Conservation (phyloP, 2,113 vertebrate species). For the Pseudonaja textilis region DNA sequence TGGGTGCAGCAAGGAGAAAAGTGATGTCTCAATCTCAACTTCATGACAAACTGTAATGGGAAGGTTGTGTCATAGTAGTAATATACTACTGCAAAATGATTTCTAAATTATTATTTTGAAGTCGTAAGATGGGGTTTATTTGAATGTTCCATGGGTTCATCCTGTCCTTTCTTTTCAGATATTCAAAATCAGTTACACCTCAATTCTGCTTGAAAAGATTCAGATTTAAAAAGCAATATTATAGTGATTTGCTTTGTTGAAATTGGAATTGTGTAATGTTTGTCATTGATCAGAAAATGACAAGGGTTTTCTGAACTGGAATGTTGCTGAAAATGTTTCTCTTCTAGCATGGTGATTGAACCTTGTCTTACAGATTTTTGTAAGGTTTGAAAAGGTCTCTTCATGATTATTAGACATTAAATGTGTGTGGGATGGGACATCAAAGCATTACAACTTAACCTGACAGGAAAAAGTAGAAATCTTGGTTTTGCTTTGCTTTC, state of each 20-base stretch:
- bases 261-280: background rate
- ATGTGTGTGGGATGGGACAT: background rate
- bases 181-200: background rate
- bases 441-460: background rate
- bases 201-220: background rate
- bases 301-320: background rate
- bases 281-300: background rate
- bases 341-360: background rate
- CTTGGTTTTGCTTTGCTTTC: background rate
- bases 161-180: background rate
- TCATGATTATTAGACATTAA: background rate
- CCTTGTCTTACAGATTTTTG: background rate
- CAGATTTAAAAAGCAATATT: background rate
- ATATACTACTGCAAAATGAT: background rate
- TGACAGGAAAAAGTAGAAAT: background rate
- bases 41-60: background rate
- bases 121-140: background rate
- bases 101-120: background rate
- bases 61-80: background rate
- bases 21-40: background rate
- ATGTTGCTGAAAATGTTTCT: background rate
- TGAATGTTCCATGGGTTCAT: background rate
- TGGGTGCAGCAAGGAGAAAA: background rate
- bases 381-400: background rate
- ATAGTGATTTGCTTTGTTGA: background rate